Evolutionary conservation across 2,888 invertebrate genomes (phyloP), one percentile per base, ranked within the genome.

Genomic region (Lordiphosa fenestrarum): DNA sequence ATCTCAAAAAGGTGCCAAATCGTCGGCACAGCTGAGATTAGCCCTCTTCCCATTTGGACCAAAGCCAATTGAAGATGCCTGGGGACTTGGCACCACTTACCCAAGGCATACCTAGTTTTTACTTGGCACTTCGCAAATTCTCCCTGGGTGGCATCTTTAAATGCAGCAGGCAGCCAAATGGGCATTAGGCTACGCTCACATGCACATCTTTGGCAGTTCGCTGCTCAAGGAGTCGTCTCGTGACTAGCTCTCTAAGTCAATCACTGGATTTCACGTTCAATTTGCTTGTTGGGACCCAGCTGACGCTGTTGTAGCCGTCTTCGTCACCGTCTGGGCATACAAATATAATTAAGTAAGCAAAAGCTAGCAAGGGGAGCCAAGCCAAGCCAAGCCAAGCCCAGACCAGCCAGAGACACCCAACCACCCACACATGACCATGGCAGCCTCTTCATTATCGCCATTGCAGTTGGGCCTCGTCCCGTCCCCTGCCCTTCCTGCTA

Each of bases 201-300:
- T 35, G 30, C 30, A 35, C 30, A 46, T 46, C 33, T 30, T 30
- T 13, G 39, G 9, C 12, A 33, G 4, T 30, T 46, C 6, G 7
- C 3, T 30, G 30, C 15, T 33, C 23, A 19, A 41, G n/a, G 21
- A 25, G 42, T 15, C 33, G 35, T 38, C 13, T 25, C 7, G 10
- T 21, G 23, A 15, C 5, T 48, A 35, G n/a, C 40, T 23, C 37
- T 33, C 37, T 41, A 10, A 75, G 60, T 70, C 73, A 77, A 73
- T 77, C 76, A 76, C 65, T 64, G 44, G 55, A 80, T 73, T 83
- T 83, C 61, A 77, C 84, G 71, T 77, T 76, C 77, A 80, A 80
- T 77, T 77, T 83, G 70, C 57, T 62, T 63, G 39, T 57, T 82
- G 66, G 66, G 63, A 30, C 75, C 52, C 54, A 57, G 49, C 61